phyloP scores from a whole-genome alignment of 2,888 invertebrate species.

The Xestoiulus laeticollis region DNA sequence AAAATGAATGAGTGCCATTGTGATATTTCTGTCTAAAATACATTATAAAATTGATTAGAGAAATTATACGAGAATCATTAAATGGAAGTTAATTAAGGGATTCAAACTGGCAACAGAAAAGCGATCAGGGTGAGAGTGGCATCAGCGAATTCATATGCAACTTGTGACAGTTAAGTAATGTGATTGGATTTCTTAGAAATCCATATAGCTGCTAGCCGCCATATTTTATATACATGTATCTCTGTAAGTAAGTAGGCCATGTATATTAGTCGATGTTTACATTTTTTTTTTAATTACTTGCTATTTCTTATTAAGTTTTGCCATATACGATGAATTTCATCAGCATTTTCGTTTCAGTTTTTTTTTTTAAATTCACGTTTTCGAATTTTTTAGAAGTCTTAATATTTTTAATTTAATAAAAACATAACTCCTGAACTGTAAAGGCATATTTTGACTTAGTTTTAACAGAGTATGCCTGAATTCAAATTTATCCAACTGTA shows the following conservation, averaged over 20 bases:
- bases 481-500: too few species aligned
- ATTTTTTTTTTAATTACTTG: background rate
- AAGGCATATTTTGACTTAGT: too few species aligned
- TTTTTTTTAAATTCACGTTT: background rate
- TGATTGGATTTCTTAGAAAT: slow-evolving; percentile 2
- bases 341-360: too few species aligned
- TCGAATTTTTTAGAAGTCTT: background rate
- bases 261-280: slow-evolving; percentile 9
- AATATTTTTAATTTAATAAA: background rate
- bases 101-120: background rate
- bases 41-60: background rate
- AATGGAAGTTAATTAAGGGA: background rate
- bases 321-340: background rate
- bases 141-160: slow-evolving; percentile 1
- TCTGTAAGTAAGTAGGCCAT: background rate
- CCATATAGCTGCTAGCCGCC: slow-evolving; percentile 10
- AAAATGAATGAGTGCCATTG: background rate
- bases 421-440: background rate
- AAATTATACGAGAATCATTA: background rate
- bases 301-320: background rate
- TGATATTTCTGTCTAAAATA: background rate
- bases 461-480: too few species aligned
- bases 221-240: slow-evolving; percentile 34
- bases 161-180: slow-evolving; percentile 18
- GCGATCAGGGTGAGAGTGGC: background rate